These are phyloP conservation scores for Chymomyza caudatula DNA, from an alignment of 2,888 invertebrate species.

Conservation along the genomic window DNA sequence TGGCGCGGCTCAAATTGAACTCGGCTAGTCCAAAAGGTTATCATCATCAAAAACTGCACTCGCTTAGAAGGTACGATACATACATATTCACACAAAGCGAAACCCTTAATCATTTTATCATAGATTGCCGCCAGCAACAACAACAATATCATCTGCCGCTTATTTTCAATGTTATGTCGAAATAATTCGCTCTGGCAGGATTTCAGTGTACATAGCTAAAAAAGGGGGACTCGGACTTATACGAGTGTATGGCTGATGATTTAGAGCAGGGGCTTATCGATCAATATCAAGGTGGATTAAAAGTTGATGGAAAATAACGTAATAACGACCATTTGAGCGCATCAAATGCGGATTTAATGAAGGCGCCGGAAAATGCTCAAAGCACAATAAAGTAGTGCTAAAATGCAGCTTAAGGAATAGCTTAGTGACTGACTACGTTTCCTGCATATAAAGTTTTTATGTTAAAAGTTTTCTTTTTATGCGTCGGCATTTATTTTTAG, in stretches of 20 bases:
- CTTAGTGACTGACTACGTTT: background rate
- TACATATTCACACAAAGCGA: constrained; percentile 7
- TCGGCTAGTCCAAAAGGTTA: constrained; percentile 54
- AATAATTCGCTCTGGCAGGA: background rate
- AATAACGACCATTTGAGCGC: background rate
- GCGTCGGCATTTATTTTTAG: no score
- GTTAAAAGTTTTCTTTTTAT: no score
- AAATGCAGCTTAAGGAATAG: background rate
- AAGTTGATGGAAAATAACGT: background rate
- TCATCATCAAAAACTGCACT: constrained; percentile 21
- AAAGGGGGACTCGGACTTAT: background rate
- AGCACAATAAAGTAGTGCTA: background rate
- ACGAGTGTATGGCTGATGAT: no score
- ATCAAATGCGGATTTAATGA: background rate
- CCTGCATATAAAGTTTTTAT: no score
- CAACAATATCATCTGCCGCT: background rate
- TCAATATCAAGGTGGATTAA: background rate
- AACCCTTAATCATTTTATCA: constrained; percentile 32
- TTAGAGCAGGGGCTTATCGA: background rate
- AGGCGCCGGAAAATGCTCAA: background rate
- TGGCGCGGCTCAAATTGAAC: background rate
- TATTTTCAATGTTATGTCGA: background rate
- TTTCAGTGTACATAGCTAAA: background rate
- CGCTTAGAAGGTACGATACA: constrained; percentile 20
- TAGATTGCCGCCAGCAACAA: background rate